Evolutionary conservation across 2,888 invertebrate species (phyloP).

Genomic region (Antheraea yamamai): DNA sequence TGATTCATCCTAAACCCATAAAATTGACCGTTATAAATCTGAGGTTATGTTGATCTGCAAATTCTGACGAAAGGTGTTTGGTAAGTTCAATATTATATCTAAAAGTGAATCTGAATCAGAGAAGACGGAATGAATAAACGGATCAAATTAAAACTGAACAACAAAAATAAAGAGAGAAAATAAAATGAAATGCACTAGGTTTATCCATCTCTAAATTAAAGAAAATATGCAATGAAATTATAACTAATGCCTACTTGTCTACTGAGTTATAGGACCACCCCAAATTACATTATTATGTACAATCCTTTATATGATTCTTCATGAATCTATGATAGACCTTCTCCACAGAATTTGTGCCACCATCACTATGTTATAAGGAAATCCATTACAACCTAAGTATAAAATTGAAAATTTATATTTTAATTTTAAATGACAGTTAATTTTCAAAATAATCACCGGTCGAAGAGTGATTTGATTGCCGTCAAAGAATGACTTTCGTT

Average conservation of each 20-base stretch:
- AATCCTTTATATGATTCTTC: no score
- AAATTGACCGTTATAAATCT: background rate
- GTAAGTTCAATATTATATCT: background rate
- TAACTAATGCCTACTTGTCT: no score
- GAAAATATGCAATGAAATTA: no score
- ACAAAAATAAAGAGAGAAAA: background rate
- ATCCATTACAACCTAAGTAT: background rate
- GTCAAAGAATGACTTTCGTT: background rate
- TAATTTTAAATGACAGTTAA: background rate
- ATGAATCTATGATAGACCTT: background rate
- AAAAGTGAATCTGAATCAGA: background rate
- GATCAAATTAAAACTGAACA: background rate
- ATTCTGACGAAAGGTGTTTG: background rate
- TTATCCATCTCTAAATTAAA: no score
- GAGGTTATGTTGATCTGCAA: background rate
- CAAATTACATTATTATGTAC: no score
- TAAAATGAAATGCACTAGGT: background rate
- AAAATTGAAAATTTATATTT: background rate
- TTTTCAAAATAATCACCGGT: background rate
- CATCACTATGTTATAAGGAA: background rate
- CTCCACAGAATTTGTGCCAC: background rate
- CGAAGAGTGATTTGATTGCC: background rate
- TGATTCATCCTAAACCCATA: background rate
- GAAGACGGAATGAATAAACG: background rate
- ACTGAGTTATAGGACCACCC: no score